Base-by-base conservation (phyloP, 2,113 vertebrate genomes). In the Microcebus jonahi region DNA sequence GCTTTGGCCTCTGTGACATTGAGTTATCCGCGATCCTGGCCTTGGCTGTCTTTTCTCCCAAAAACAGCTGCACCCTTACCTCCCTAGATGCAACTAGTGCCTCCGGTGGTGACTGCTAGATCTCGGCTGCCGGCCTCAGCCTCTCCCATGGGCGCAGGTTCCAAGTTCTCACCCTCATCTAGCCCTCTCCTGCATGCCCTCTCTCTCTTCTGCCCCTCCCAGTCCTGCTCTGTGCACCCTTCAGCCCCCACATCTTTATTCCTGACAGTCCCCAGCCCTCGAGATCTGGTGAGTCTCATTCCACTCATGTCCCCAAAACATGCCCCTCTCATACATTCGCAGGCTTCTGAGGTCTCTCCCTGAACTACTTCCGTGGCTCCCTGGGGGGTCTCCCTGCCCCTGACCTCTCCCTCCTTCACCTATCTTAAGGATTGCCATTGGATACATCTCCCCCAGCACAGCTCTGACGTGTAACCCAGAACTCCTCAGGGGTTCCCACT, bases 161-260 rank as follows among this genome's bases (percentile, higher is more conserved):
- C 80, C 39, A 1, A 11, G 31, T 39, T 67, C 34, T 82, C 8
- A 2, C 8, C 6, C 18, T 14, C 3, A 2, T 1, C 9, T 0
- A 3, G 14, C 31, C 45, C 5, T 45, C 50, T 0, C 29, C 20
- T n/a, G 14, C 0, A 3, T 6, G 45, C 5, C 48, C 13, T 8
- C 4, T 2, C 5, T 68, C 61, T n/a, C 34, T 1, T 10, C 48
- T 12, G 0, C 67, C 31, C 11, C 45, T 36, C 7, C 23, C 18
- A 29, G 63, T 8, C 42, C 70, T 50, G 27, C 31, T n/a, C 21
- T 25, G 9, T 63, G 61, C 61, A 63, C 61, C 25, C 29, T 31
- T 5, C 45, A n/a, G 29, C 21, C 27, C 17, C n/a, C 15, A 27
- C 2, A 1, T 90, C 80, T 20, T 61, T 11, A 2, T 65, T 63